Percentiles rank a stretch among this genome's conserved stretches.
Evolutionary conservation across 2,113 vertebrate species (phyloP).

Genomic region (Narcine bancroftii): DNA sequence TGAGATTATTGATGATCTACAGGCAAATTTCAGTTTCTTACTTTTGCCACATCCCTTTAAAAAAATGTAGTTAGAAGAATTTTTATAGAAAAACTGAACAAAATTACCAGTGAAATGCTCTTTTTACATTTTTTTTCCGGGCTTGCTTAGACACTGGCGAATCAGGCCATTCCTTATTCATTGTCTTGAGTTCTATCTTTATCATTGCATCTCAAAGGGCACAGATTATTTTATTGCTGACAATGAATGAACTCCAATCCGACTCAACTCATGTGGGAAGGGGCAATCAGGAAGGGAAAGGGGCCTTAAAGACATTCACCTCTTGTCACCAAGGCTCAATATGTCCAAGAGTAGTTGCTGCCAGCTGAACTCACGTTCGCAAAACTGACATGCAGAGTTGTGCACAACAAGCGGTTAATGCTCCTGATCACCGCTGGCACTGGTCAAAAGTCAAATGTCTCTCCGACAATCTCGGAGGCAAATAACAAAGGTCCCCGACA

Average conservation of each 20-base stretch:
- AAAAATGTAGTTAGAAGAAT: background rate
- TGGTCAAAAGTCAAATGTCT: too few species aligned
- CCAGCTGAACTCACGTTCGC: too few species aligned
- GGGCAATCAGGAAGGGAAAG: background rate
- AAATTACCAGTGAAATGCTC: background rate
- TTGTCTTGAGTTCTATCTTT: background rate
- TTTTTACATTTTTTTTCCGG: background rate
- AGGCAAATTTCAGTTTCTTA: too few species aligned
- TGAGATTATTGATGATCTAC: too few species aligned
- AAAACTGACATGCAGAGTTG: too few species aligned
- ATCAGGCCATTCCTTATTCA: background rate
- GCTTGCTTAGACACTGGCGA: background rate
- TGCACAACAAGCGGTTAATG: too few species aligned
- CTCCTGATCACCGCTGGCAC: too few species aligned
- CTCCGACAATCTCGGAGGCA: background rate
- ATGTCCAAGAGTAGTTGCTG: too few species aligned
- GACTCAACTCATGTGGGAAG: background rate
- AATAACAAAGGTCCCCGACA: background rate
- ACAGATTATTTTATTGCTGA: background rate
- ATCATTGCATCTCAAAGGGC: background rate
- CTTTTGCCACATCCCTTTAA: too few species aligned
- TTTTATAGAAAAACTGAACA: background rate
- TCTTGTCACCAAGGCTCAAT: too few species aligned
- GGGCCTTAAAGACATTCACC: background rate
- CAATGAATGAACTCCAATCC: background rate